Evolutionary conservation across 1,140 invertebrate species (phyloP), one percentile per base, ranked within the genome.

Genomic region (Chironomus striatipennis): DNA sequence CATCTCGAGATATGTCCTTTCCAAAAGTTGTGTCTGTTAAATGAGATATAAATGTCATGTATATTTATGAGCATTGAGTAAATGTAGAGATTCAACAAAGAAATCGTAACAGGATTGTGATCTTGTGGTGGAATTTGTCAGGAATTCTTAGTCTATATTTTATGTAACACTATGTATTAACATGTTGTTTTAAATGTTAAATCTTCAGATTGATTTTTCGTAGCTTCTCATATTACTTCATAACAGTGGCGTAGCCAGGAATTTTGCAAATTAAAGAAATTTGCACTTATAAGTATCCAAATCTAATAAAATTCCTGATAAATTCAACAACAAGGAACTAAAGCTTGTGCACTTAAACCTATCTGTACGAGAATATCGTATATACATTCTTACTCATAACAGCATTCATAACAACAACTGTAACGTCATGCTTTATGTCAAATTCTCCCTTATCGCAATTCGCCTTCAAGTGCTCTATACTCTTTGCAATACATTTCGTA

Each of bases 371-470:
- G 24, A 34, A 34, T 34, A 34, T 34, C n/a, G 24, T 34, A 34
- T 34, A 34, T 34, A 34, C 2, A 1, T 6, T 20, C 65, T 21
- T 21, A 70, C 65, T 70, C 65, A 70, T 70, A 70, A 70, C 65
- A 20, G 65, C 65, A 21, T 70, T 70, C 65, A 70, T 70, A 70
- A 21, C 20, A 12, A 70, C 65, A 20, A 21, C 20, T 10, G 65
- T 20, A 20, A 70, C 20, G 17, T 70, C 17, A 70, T 70, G 65
- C 18, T 21, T 70, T 70, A 70, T 70, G 65, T 70, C 65, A 21
- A 70, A 70, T 70, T 70, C 65, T 20, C 17, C 65, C 17, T 20
- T 70, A 70, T 70, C 65, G 10, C 65, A 70, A 9, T 70, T 70
- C 5, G n/a, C 10, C n/a, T 20, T 70, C 18, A 70, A 70, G 10